Conservation (phyloP, 1,140 invertebrate species). For the Diorhabda sublineata region DNA sequence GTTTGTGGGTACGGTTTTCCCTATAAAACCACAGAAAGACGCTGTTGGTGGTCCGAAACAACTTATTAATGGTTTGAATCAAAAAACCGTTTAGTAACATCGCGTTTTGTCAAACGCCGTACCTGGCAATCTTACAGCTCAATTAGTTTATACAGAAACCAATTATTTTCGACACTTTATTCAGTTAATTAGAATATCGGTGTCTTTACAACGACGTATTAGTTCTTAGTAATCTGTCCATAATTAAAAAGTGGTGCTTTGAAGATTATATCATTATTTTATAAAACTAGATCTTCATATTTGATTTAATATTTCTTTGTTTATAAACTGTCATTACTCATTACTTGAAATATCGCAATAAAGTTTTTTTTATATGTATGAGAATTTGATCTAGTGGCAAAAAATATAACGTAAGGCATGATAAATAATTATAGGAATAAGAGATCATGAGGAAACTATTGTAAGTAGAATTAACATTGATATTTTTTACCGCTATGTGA, state of each 20-base stretch:
- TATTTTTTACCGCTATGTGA: too few species aligned
- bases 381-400: too few species aligned
- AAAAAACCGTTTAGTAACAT: conserved; percentile 2
- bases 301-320: too few species aligned
- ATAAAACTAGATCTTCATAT: too few species aligned
- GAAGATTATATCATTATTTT: too few species aligned
- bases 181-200: neutral
- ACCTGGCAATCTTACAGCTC: neutral
- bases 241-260: neutral
- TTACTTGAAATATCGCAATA: too few species aligned
- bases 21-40: neutral
- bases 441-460: too few species aligned
- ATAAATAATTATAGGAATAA: too few species aligned
- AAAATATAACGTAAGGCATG: too few species aligned
- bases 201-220: neutral
- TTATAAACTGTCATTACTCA: too few species aligned
- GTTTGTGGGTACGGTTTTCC: neutral
- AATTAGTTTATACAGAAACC: neutral
- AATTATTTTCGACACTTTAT: conserved; percentile 1
- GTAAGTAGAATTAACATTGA: too few species aligned
- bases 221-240: neutral
- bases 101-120: neutral
- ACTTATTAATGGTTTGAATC: neutral
- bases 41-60: neutral
- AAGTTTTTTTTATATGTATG: too few species aligned